Base-by-base conservation (phyloP, 2,888 invertebrate genomes). In the Pseudanteris insignis region DNA sequence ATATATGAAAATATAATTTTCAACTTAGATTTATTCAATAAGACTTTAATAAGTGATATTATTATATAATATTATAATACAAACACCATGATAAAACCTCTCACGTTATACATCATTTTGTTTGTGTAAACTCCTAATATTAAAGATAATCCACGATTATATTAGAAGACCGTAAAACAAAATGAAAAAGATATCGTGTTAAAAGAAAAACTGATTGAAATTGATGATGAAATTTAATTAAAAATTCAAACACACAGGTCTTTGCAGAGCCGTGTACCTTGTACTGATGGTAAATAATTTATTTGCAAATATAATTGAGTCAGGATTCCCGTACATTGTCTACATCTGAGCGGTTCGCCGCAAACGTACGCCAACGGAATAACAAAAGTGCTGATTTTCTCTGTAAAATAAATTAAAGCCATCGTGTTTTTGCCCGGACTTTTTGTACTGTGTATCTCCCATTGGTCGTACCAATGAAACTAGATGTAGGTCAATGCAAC, bases 401-500 rank as follows among this genome's bases (percentile, higher is more conserved):
- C 47, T 33, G 28, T 46, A 36, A 46, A 55, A 41, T 48, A 48
- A 48, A 57, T 57, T 57, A 43, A 57, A 40, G 10, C 15, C 47
- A 30, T 36, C 47, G 55, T 48, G 43, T 48, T 55, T 57, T 55
- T 41, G 46, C 15, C 25, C 36, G n/a, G n/a, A 30, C 2, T 33
- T 46, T 57, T 57, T 41, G n/a, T n/a, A n/a, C n/a, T 30, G 25
- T 7, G 9, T 41, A n/a, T 26, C n/a, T 9, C 12, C 8, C 26
- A 18, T 30, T 18, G 36, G 41, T 57, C 36, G 13, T 41, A 28
- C 40, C n/a, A 13, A 18, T 13, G 53, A 7, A 14, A 14, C 10
- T 40, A 25, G 30, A 47, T 57, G 30, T 57, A 57, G 55, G 55
- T 57, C 55, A 54, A 46, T 33, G 46, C 44, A 46, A 30, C 46